phyloP scores from a whole-genome alignment of 2,797 vertebrate genomes.

The Anas flavirostris region DNA sequence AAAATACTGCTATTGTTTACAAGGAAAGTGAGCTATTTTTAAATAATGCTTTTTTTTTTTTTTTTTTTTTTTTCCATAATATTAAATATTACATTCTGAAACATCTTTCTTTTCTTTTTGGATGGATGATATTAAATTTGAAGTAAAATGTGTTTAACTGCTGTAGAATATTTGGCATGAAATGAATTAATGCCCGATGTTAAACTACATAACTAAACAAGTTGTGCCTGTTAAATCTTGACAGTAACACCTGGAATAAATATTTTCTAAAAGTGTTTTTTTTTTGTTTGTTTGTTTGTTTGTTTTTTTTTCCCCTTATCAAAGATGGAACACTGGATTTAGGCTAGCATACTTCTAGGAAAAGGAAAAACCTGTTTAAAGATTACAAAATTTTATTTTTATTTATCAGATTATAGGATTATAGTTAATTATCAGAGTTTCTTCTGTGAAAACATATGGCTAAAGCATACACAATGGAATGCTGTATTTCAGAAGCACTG shows the following conservation, averaged over 20 bases:
- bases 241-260: background rate
- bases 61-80: background rate
- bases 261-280: background rate
- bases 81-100: background rate
- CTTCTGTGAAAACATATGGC: background rate
- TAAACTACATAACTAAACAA: background rate
- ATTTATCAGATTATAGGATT: background rate
- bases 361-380: background rate
- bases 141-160: background rate
- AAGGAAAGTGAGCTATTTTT: conserved; percentile 1
- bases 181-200: background rate
- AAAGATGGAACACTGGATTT: background rate
- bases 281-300: no score
- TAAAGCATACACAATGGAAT: background rate
- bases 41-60: background rate
- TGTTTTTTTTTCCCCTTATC: background rate
- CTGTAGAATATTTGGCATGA: background rate
- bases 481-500: background rate
- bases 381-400: background rate
- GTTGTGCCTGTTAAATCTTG: background rate
- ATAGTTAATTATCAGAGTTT: background rate
- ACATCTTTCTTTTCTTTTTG: conserved; percentile 15
- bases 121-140: background rate
- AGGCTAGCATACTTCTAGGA: fast-evolving
- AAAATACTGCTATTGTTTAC: background rate